Evolutionary conservation across 2,888 invertebrate genomes (phyloP).

Genomic region (Zygothrica quintamaculata): DNA sequence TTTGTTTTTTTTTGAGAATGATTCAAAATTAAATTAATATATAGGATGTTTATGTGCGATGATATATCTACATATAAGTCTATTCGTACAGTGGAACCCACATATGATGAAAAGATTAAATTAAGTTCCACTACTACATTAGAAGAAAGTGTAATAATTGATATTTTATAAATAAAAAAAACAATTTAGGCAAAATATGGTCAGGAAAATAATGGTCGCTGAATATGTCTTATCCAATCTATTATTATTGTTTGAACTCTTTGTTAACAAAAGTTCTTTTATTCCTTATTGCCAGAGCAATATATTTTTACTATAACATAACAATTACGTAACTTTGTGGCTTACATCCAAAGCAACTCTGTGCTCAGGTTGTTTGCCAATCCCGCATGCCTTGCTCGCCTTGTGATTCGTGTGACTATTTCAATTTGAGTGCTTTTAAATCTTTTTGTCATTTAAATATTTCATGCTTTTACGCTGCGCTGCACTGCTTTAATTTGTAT

Average conservation of each 20-base stretch:
- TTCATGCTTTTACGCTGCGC: constrained; percentile 57
- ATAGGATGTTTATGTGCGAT: constrained; percentile 6
- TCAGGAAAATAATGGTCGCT: no score
- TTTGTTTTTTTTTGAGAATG: constrained; percentile 43
- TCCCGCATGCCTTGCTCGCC: constrained; percentile 3
- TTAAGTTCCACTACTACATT: no score
- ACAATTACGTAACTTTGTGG: neutral
- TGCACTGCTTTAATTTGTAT: constrained; percentile 54
- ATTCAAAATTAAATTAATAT: constrained; percentile 53
- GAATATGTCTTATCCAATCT: no score
- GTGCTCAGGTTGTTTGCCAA: constrained; percentile 16
- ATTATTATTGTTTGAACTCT: no score
- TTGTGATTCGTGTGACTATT: constrained; percentile 11
- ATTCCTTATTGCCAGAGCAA: no score
- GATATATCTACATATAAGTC: neutral
- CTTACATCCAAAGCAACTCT: no score
- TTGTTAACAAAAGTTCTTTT: no score
- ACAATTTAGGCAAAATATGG: no score
- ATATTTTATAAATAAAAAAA: no score
- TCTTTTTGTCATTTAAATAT: constrained; percentile 30
- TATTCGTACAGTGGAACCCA: no score
- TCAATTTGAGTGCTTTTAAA: constrained; percentile 13
- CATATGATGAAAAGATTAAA: no score
- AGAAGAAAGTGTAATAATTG: no score
- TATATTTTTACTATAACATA: neutral